Evolutionary conservation across 2,888 invertebrate species (phyloP).

Genomic region (Torymus tubicola): DNA sequence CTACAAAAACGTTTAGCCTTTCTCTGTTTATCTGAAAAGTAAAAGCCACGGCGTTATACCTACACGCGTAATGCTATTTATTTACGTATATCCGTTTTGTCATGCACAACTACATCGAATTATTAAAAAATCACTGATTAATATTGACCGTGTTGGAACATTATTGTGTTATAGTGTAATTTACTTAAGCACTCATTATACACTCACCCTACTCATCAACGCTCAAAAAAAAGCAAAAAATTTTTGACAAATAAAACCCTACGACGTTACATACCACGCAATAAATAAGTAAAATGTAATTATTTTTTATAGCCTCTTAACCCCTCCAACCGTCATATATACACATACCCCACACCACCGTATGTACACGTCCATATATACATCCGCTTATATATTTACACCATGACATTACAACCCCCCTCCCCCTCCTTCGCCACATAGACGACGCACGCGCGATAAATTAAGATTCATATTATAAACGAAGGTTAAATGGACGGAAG

Average conservation of each 20-base stretch:
- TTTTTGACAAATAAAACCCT: neutral
- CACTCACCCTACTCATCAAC: neutral
- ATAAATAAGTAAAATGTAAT: slow-evolving; percentile 45
- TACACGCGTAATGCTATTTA: too few relatives aligned
- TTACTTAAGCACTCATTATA: slow-evolving; percentile 1
- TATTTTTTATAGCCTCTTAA: slow-evolving; percentile 39
- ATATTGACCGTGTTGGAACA: slow-evolving; percentile 6
- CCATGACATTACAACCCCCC: too few relatives aligned
- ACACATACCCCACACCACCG: too few relatives aligned
- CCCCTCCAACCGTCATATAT: neutral
- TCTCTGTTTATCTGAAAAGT: too few relatives aligned
- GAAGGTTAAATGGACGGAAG: slow-evolving; percentile 42
- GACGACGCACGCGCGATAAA: slow-evolving; percentile 33
- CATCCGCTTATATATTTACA: too few relatives aligned
- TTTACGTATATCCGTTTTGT: too few relatives aligned
- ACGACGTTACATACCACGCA: neutral
- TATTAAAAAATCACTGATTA: slow-evolving; percentile 15
- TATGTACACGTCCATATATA: too few relatives aligned
- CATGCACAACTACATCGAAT: neutral
- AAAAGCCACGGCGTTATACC: too few relatives aligned
- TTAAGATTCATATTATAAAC: slow-evolving; percentile 47
- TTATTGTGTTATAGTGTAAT: slow-evolving; percentile 12
- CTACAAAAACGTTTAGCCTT: too few relatives aligned
- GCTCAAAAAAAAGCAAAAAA: neutral
- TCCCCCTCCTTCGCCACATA: neutral